Percentiles rank a stretch among this genome's conserved stretches.
Evolutionary conservation across 2,888 invertebrate genomes (phyloP).

Genomic region (Bombylius major): DNA sequence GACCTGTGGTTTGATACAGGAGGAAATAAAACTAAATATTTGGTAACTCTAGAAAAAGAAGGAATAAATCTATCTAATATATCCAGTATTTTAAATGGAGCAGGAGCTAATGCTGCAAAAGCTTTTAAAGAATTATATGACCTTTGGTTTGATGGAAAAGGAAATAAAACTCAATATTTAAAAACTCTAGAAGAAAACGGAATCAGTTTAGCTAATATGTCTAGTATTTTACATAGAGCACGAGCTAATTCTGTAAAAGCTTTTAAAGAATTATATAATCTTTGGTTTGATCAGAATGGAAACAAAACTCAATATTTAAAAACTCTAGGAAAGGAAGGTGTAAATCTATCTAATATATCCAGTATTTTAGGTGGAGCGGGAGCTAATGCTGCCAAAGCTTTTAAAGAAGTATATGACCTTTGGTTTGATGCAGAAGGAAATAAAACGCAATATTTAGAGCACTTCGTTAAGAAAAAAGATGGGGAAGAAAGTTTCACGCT

Average conservation of each 20-base stretch:
- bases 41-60: too few species aligned
- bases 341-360: background rate
- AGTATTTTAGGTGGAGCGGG: background rate
- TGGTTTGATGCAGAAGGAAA: background rate
- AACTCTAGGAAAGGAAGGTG: too few species aligned
- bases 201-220: background rate
- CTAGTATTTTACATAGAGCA: conserved; percentile 10
- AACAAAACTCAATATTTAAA: too few species aligned
- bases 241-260: conserved; percentile 9
- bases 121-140: too few species aligned
- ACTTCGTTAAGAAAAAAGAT: background rate
- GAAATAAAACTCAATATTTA: background rate
- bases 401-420: background rate
- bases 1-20: too few species aligned
- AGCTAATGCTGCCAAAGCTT: background rate
- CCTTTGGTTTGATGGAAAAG: background rate
- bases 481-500: background rate
- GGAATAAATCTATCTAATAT: too few species aligned
- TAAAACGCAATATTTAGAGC: background rate
- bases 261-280: conserved; percentile 18
- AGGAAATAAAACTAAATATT: too few species aligned
- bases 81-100: too few species aligned
- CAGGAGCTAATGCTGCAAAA: too few species aligned
- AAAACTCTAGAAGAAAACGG: conserved; percentile 1
- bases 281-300: background rate